A percentile compares a stretch with the other conserved stretches of the same genome.
These are phyloP conservation scores for Colossoma macropomum DNA, from an alignment of 2,113 vertebrate genomes.

Conservation along the genomic window DNA sequence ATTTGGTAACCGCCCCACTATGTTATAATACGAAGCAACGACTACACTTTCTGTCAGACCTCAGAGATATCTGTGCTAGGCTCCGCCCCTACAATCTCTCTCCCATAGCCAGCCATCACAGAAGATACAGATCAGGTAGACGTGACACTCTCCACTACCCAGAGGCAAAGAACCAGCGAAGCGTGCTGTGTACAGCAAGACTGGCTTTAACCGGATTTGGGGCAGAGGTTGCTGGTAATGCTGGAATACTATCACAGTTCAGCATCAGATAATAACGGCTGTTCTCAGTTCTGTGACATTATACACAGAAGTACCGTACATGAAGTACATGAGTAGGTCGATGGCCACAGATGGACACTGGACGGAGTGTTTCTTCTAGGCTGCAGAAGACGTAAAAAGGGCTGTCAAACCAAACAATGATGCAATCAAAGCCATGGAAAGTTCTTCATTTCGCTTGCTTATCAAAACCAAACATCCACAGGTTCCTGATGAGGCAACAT, in stretches of 20 bases:
- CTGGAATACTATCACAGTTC: background rate
- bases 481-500: background rate
- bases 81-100: background rate
- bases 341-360: background rate
- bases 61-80: background rate
- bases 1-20: background rate
- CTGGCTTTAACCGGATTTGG: background rate
- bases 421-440: background rate
- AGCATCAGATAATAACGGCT: background rate
- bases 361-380: background rate
- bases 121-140: slow-evolving; percentile 34
- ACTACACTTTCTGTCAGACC: background rate
- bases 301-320: background rate
- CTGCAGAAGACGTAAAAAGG: background rate
- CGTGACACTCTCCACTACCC: slow-evolving; percentile 12
- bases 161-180: background rate
- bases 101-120: slow-evolving; percentile 9
- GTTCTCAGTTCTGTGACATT: background rate
- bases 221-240: background rate
- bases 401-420: background rate
- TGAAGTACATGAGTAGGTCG: background rate
- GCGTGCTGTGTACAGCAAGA: background rate
- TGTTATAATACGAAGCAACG: background rate
- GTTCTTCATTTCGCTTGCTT: background rate
- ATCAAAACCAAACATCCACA: background rate